These are phyloP conservation scores for Synergus gifuensis DNA, from an alignment of 2,888 invertebrate species.

Conservation along the genomic window DNA sequence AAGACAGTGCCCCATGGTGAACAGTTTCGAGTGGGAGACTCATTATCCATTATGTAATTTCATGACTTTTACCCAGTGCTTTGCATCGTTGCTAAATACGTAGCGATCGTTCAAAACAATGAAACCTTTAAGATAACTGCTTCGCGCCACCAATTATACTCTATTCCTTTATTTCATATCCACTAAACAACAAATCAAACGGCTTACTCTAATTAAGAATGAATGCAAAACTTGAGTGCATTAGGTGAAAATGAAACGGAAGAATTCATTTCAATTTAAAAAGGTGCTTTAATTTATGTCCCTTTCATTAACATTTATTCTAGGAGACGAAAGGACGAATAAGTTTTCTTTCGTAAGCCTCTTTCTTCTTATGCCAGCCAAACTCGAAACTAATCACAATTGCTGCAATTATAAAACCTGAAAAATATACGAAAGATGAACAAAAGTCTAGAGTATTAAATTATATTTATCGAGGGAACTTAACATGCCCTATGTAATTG, in stretches of 20 bases:
- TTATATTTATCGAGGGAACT: too few species aligned
- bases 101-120: conserved; percentile 58
- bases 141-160: conserved; percentile 53
- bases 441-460: too few species aligned
- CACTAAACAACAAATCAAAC: background rate
- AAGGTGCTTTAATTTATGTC: background rate
- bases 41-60: conserved; percentile 63
- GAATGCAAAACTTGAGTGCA: background rate
- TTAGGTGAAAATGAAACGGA: background rate
- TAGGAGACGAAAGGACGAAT: conserved; percentile 78
- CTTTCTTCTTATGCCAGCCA: conserved; percentile 75
- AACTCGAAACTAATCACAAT: conserved; percentile 79
- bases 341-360: conserved; percentile 76
- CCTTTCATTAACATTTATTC: background rate
- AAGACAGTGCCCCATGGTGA: conserved; percentile 33
- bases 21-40: conserved; percentile 54
- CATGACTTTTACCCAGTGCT: conserved; percentile 62
- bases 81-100: conserved; percentile 60
- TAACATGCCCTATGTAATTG: background rate
- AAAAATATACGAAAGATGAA: conserved; percentile 58
- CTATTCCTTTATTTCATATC: conserved; percentile 41
- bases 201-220: background rate
- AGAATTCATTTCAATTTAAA: background rate
- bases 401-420: conserved; percentile 79
- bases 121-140: conserved; percentile 52